Percentiles rank a stretch among this genome's conserved stretches.
Evolutionary conservation across 2,113 vertebrate genomes (phyloP).

Genomic region (Campylorhamphus procurvoides): DNA sequence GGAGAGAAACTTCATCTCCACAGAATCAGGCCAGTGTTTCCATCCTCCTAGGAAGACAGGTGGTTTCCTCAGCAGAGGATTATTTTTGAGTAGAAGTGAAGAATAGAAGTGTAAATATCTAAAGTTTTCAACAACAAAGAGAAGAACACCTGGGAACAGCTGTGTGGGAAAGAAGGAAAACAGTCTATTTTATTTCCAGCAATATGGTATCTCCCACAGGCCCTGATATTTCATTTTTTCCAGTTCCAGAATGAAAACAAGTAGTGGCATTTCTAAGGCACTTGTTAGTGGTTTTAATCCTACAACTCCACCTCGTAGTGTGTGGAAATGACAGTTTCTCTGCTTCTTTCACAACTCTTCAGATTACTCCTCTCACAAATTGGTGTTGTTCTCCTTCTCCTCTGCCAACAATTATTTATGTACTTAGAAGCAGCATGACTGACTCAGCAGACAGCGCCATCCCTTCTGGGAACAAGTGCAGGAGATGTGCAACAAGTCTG

Average conservation of each 20-base stretch:
- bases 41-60: background rate
- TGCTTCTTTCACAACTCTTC: background rate
- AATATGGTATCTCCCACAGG: background rate
- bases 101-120: background rate
- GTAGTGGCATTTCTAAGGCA: background rate
- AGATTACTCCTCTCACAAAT: background rate
- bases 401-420: background rate
- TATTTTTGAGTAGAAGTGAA: background rate
- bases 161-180: background rate
- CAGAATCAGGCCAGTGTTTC: background rate
- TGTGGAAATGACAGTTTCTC: background rate
- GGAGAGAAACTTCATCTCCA: background rate
- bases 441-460: background rate
- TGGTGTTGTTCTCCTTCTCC: background rate
- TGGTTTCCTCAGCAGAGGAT: background rate
- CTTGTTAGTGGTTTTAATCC: background rate
- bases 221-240: background rate
- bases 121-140: background rate
- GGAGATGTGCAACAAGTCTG: background rate
- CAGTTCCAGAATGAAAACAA: background rate
- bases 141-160: background rate
- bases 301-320: background rate
- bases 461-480: background rate
- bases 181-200: background rate
- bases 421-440: background rate